Conservation (phyloP, 2,888 invertebrate species). For the Agrotis segetum region DNA sequence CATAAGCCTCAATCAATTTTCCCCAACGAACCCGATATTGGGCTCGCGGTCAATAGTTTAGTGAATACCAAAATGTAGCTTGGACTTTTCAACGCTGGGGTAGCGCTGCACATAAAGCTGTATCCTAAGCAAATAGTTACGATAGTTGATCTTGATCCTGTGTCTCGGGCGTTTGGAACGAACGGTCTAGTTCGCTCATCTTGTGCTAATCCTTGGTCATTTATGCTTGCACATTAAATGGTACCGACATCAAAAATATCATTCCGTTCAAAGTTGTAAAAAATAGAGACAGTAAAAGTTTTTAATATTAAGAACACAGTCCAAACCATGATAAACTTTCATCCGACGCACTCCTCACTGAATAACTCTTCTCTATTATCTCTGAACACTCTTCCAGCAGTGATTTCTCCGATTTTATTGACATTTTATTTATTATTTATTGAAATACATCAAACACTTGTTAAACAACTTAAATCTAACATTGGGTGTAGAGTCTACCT, state of each 20-base stretch:
- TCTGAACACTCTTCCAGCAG: conserved; percentile 84
- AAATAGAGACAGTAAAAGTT: neutral
- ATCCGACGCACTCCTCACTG: conserved; percentile 81
- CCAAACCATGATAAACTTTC: conserved; percentile 81
- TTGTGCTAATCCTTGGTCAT: neutral
- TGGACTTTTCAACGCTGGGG: no score
- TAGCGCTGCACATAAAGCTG: no score
- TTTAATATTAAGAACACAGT: neutral
- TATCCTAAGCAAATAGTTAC: no score
- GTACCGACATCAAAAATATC: no score
- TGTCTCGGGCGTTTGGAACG: neutral
- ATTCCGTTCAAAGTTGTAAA: no score
- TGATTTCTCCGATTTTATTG: conserved; percentile 84
- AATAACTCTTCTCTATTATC: conserved; percentile 83
- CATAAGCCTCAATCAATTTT: no score
- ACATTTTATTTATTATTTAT: conserved; percentile 72
- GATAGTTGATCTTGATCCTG: no score
- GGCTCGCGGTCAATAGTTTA: no score
- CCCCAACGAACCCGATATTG: no score
- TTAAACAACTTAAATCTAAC: neutral
- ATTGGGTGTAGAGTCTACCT: neutral
- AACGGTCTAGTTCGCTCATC: neutral
- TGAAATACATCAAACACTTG: neutral
- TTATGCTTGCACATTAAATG: no score
- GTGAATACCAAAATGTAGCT: no score